A percentile compares a stretch with the other conserved stretches of the same genome.
Evolutionary conservation across 2,797 vertebrate species (phyloP).

Genomic region (Eidolon dupreanum): DNA sequence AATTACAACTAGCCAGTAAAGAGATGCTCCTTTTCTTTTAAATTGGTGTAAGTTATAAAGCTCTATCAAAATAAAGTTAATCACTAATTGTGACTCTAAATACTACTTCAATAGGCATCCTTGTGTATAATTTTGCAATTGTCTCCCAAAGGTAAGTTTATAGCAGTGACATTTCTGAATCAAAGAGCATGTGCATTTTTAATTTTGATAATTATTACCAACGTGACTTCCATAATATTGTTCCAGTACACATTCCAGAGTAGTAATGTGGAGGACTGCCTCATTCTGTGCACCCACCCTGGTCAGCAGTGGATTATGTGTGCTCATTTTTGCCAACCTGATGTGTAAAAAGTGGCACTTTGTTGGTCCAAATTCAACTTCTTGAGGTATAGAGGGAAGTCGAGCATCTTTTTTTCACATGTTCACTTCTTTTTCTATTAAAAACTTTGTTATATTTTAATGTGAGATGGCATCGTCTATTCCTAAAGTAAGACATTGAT

Average conservation of each 20-base stretch:
- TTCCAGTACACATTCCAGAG: accelerated
- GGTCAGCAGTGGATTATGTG: background rate
- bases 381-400: background rate
- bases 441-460: background rate
- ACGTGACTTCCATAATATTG: background rate
- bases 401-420: background rate
- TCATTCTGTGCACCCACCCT: background rate
- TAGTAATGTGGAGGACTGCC: accelerated
- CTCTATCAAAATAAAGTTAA: background rate
- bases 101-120: background rate
- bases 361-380: background rate
- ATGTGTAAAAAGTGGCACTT: background rate
- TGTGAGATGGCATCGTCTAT: background rate
- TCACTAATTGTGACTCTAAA: background rate
- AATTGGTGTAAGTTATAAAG: background rate
- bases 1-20: background rate
- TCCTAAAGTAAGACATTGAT: background rate
- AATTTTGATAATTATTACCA: background rate
- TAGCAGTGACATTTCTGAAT: background rate
- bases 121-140: background rate
- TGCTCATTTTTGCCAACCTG: background rate
- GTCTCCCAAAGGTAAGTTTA: background rate
- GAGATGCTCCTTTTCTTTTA: background rate
- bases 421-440: background rate
- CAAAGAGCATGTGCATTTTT: background rate